Base-by-base conservation (phyloP, 2,113 vertebrate species). In the Oceanodroma tethys region DNA sequence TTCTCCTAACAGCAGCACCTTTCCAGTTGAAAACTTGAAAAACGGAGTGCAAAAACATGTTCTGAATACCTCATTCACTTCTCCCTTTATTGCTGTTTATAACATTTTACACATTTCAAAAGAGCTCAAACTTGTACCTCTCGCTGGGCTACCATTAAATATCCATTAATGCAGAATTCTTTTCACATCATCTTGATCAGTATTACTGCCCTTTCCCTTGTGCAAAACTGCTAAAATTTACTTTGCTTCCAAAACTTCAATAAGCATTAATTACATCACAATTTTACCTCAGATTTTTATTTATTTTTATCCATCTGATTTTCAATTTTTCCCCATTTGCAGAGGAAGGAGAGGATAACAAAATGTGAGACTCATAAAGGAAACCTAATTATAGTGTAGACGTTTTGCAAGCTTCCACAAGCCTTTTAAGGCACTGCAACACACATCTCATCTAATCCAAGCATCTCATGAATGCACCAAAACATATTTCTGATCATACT, bases 1-100 rank as follows among this genome's bases (percentile, higher is more conserved):
- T 93, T 48, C 63, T 82, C 60, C 45, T 67, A 85, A 93, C 17
- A 81, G n/a, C 26, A 79, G 60, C 3, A 16, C 27, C 18, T 72
- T 96, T 91, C 87, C 60, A 79, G 36, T 7, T 68, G 40, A 60
- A 91, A 91, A 93, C 70, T 52, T 87, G 59, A 92, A 96, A 96
- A 97, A 91, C 38, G 8, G 62, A 94, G 48, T 58, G 74, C 6
- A 1, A 93, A 95, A 87, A 53, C 78, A 93, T 38, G 56, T 73
- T 87, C 65, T 85, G 91, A 95, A 96, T 93, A 78, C 56, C 81
- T 81, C 59, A 74, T 93, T 87, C 65, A 47, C 26, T 85, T 94
- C 45, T 80, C 55, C 23, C 27, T 84, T 80, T 68, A 62, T 18
- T 68, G 70, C 20, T 93, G 56, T 80, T 95, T 58, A 45, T 70